A percentile compares a stretch with the other conserved stretches of the same genome.
phyloP scores from a whole-genome alignment of 1,140 invertebrate genomes.

The Ctenoplectra terminalis region DNA sequence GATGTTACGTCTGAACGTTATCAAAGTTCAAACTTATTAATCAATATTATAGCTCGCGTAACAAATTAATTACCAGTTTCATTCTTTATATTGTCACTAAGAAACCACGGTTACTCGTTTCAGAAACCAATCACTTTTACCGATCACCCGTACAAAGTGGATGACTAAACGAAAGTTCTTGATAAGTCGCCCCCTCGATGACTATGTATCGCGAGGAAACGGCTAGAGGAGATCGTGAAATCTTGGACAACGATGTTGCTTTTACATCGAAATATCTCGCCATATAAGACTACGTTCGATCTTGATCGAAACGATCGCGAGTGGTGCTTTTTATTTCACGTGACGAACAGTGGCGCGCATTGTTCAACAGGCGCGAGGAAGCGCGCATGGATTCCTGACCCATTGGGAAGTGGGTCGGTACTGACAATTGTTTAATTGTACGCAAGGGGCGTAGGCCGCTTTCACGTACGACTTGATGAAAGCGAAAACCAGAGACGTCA shows the following conservation, averaged over 20 bases:
- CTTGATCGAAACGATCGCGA: slow-evolving; percentile 38
- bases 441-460: slow-evolving; percentile 40
- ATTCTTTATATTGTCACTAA: not conserved
- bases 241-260: slow-evolving; percentile 15
- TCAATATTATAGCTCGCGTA: too few relatives aligned
- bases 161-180: slow-evolving; percentile 5
- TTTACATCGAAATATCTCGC: slow-evolving; percentile 14
- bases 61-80: too few relatives aligned
- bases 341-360: slow-evolving; percentile 46
- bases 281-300: slow-evolving; percentile 47
- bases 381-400: slow-evolving; percentile 42
- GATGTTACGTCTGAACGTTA: too few relatives aligned
- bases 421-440: slow-evolving; percentile 77
- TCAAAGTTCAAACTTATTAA: too few relatives aligned
- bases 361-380: slow-evolving; percentile 55
- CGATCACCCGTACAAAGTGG: not conserved
- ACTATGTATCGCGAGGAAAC: slow-evolving; percentile 15
- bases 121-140: not conserved
- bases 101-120: too few relatives aligned
- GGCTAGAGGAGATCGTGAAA: not conserved
- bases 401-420: slow-evolving; percentile 65
- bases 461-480: slow-evolving; percentile 50
- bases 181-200: slow-evolving; percentile 11
- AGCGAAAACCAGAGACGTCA: slow-evolving; percentile 15
- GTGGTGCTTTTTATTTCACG: not conserved